A percentile compares a stretch with the other conserved stretches of the same genome.
Evolutionary conservation across 2,113 vertebrate species (phyloP).

Genomic region (Thunnus maccoyii): DNA sequence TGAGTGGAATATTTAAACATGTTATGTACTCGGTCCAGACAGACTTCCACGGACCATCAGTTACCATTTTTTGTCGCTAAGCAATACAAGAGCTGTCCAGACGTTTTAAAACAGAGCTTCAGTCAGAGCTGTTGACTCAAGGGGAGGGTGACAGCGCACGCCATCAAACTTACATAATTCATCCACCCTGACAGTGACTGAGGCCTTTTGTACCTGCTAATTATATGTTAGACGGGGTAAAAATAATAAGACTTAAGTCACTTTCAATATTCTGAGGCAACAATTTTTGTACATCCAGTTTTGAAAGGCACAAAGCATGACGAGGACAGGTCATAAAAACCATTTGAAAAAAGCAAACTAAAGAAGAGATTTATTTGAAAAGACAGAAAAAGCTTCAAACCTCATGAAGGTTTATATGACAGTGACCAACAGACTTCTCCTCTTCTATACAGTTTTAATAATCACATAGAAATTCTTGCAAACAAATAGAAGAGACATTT

Average conservation of each 20-base stretch:
- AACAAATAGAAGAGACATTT: too few relatives aligned
- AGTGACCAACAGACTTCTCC: too few relatives aligned
- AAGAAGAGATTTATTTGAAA: too few relatives aligned
- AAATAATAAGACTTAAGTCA: neutral
- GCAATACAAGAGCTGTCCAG: neutral
- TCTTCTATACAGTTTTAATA: too few relatives aligned
- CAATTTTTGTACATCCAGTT: neutral
- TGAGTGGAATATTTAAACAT: neutral
- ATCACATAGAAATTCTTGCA: too few relatives aligned
- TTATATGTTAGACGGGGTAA: neutral
- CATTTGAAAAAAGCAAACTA: too few relatives aligned
- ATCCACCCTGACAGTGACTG: neutral
- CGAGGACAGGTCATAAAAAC: too few relatives aligned
- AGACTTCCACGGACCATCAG: neutral
- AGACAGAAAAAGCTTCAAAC: too few relatives aligned
- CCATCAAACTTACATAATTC: neutral
- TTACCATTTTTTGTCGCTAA: neutral
- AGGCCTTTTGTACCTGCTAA: conserved; percentile 8
- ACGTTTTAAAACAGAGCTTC: neutral
- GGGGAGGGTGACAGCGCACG: neutral
- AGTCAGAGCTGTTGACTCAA: neutral
- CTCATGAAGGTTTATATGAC: too few relatives aligned
- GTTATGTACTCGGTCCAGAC: neutral
- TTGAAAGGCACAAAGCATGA: neutral
- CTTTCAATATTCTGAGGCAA: neutral